phyloP scores from a whole-genome alignment of 2,113 vertebrate genomes.

The Epinephelus lanceolatus region DNA sequence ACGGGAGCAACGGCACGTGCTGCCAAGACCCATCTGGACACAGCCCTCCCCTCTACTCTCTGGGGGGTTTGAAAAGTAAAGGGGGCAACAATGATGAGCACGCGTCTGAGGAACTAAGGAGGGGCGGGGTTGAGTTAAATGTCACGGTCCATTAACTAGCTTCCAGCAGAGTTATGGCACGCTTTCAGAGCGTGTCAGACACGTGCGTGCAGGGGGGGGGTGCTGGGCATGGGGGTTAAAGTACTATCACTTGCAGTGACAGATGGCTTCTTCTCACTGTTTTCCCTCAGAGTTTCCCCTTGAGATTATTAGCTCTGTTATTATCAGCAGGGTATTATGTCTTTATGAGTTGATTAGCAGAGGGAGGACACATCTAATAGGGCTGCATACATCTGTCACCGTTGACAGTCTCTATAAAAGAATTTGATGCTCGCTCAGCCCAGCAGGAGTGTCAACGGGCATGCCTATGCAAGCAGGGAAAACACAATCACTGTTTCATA shows the following conservation, averaged over 20 bases:
- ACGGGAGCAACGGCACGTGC: conserved; percentile 68
- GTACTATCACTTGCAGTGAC: conserved; percentile 74
- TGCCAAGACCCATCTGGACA: conserved; percentile 72
- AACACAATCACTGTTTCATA: background rate
- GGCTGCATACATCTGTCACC: conserved; percentile 57
- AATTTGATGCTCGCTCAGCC: conserved; percentile 19
- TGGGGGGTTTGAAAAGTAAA: conserved; percentile 56
- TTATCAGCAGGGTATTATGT: conserved; percentile 58
- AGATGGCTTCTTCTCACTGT: conserved; percentile 76
- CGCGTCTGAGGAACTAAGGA: conserved; percentile 61
- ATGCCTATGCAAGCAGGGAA: conserved; percentile 31
- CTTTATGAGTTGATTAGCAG: conserved; percentile 67
- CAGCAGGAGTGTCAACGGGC: conserved; percentile 7
- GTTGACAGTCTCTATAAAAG: conserved; percentile 17
- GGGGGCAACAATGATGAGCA: conserved; percentile 75
- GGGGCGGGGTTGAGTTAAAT: conserved; percentile 58
- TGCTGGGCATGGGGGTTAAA: conserved; percentile 35
- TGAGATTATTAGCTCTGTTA: conserved; percentile 75
- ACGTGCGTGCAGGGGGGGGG: conserved; percentile 42
- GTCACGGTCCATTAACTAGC: conserved; percentile 76
- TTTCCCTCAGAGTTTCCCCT: conserved; percentile 49
- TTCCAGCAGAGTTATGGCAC: conserved; percentile 69
- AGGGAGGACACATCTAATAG: conserved; percentile 34
- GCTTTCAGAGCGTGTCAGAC: conserved; percentile 65
- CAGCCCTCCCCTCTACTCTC: conserved; percentile 43